These are phyloP conservation scores for Microctenopoma steveboyesi DNA, from an alignment of 2,797 vertebrate genomes.

Conservation along the genomic window DNA sequence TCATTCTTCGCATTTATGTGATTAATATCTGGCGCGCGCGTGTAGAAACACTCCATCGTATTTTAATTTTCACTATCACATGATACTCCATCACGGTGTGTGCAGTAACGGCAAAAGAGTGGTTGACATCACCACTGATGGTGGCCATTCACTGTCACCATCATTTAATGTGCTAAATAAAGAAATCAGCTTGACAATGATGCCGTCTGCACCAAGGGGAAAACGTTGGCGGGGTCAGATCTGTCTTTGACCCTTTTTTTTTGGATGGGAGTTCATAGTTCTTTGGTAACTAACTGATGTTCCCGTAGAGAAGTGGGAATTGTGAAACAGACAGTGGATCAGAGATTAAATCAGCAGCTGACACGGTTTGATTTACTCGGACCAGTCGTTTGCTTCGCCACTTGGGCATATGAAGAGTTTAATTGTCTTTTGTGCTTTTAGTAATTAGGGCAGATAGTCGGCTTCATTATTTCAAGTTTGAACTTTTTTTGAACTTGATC, in stretches of 20 bases:
- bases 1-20: not conserved
- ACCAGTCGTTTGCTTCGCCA: not conserved
- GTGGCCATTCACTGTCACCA: constrained; percentile 6
- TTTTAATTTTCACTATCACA: constrained; percentile 11
- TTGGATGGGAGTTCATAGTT: constrained; percentile 14
- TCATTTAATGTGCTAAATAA: constrained; percentile 22
- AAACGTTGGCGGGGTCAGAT: constrained; percentile 24
- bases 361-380: constrained; percentile 9
- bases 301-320: constrained; percentile 7
- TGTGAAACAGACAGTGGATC: constrained; percentile 18
- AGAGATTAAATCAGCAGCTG: constrained; percentile 23
- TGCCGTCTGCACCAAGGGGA: not conserved
- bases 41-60: constrained; percentile 27
- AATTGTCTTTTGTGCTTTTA: constrained; percentile 4
- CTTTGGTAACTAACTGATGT: constrained; percentile 44
- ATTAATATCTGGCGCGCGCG: constrained; percentile 13
- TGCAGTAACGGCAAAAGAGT: not conserved
- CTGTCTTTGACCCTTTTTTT: constrained; percentile 30
- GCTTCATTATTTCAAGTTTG: constrained; percentile 1
- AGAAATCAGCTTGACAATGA: constrained; percentile 23
- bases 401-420: not conserved
- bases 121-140: constrained; percentile 18
- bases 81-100: too few species aligned
- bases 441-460: not conserved
- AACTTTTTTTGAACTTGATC: not conserved